Percentiles rank a stretch among this genome's conserved stretches.
Evolutionary conservation across 2,113 vertebrate species (phyloP).

Genomic region (Protobothrops flavoviridis): DNA sequence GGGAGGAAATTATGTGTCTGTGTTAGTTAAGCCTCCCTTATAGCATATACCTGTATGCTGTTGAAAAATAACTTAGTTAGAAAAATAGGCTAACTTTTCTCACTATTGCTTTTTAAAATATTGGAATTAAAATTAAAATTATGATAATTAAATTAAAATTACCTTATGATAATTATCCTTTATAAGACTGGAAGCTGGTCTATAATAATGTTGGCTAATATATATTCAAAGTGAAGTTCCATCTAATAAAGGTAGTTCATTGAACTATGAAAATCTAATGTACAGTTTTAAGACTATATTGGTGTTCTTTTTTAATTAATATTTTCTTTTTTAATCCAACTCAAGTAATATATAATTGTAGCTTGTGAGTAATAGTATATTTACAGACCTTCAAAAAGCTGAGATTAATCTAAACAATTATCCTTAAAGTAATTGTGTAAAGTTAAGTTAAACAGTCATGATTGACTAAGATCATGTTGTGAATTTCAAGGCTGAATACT

Average conservation of each 20-base stretch:
- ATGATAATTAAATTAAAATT: not conserved
- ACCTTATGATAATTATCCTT: not conserved
- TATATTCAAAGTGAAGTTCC: not conserved
- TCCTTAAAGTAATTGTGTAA: not conserved
- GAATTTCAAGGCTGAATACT: not conserved
- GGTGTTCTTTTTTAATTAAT: not conserved
- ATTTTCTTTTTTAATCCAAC: not conserved
- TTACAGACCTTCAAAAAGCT: not conserved
- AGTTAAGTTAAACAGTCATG: not conserved
- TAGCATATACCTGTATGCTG: not conserved
- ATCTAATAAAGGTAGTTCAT: conserved; percentile 24
- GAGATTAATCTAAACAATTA: not conserved
- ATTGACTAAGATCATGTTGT: not conserved
- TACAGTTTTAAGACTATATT: not conserved
- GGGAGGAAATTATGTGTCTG: not conserved
- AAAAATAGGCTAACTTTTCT: conserved; percentile 2
- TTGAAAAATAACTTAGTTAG: not conserved
- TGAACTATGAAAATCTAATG: not conserved
- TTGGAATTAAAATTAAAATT: not conserved
- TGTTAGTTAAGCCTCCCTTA: not conserved
- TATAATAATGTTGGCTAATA: not conserved
- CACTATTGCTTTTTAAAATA: not conserved
- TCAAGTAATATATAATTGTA: not conserved
- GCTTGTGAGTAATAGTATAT: not conserved
- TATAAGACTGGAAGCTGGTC: not conserved